Base-by-base conservation (phyloP, 2,888 invertebrate species). In the Drosophila kanekoi region DNA sequence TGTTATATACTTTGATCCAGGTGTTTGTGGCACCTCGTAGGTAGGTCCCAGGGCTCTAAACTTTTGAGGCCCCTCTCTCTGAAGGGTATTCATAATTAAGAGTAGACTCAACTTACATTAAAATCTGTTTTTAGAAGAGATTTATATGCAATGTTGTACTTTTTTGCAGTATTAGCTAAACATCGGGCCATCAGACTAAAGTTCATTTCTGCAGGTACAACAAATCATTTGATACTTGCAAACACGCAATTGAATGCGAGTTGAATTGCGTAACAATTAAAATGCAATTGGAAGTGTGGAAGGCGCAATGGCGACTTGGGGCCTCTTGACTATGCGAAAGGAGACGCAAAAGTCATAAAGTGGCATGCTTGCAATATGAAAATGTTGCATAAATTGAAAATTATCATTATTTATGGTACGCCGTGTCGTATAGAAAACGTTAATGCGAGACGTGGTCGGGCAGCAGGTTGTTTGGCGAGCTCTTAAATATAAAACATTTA, bases 401-500 rank as follows among this genome's bases (percentile, higher is more conserved):
- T 83, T 68, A 86, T 88, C 88, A 83, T 88, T 72, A 83, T 86
- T 77, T 45, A 81, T 79, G 64, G 40, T 28, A 2, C 11, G 20
- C 9, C 4, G 20, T 20, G 58, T 54, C 66, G 49, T 65, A 60
- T 83, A 73, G 70, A 64, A 63, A 76, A 64, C 53, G 65, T 20
- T 49, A 51, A 66, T 80, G 43, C 20, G 37, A 23, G 35, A 11
- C 9, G 14, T 45, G 20, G 60, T 48, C 53, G 48, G 67, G 66
- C 69, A 60, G 71, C 8, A 28, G 28, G 61, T 54, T 80, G 68
- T 82, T 81, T 71, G 75, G 56, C 41, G 51, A 66, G 88, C 84
- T 86, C 79, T 83, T 88, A 74, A 81, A 81, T 78, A 84, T 83
- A 87, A 83, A 83, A 84, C 83, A 83, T 83, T 83, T 83, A 83